Evolutionary conservation across 2,113 vertebrate genomes (phyloP).

Genomic region (Phodopus roborovskii): DNA sequence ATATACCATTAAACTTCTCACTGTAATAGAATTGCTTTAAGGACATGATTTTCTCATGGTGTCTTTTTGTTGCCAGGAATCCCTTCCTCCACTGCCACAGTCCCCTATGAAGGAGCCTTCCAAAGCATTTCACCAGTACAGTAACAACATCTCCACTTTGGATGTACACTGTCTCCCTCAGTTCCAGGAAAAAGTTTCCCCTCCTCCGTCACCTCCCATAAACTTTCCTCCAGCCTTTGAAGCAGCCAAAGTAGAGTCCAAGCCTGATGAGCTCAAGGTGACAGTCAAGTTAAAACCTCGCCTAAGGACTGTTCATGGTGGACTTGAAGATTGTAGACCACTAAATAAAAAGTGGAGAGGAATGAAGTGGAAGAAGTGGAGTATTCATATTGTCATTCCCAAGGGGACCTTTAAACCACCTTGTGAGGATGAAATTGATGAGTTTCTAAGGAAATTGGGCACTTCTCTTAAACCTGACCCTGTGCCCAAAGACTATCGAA

Average conservation of each 20-base stretch:
- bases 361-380: constrained; percentile 96
- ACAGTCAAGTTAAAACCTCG: constrained; percentile 96
- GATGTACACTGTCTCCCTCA: constrained; percentile 93
- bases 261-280: constrained; percentile 94
- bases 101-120: constrained; percentile 88
- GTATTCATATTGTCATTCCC: constrained; percentile 91
- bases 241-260: constrained; percentile 88
- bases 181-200: constrained; percentile 89
- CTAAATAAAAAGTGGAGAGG: constrained; percentile 91
- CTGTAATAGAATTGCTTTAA: background rate
- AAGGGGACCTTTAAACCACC: constrained; percentile 91
- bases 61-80: constrained; percentile 85
- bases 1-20: background rate
- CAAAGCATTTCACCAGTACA: constrained; percentile 92
- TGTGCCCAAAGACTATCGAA: constrained; percentile 91
- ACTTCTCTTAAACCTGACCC: constrained; percentile 93
- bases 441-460: constrained; percentile 91
- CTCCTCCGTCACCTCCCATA: constrained; percentile 88
- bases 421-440: constrained; percentile 92
- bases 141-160: constrained; percentile 94
- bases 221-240: constrained; percentile 91
- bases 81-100: constrained; percentile 84
- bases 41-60: background rate
- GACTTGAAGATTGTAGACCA: constrained; percentile 88
- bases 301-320: constrained; percentile 88